Conservation (phyloP, 2,113 vertebrate genomes). For the Kryptolebias marmoratus region DNA sequence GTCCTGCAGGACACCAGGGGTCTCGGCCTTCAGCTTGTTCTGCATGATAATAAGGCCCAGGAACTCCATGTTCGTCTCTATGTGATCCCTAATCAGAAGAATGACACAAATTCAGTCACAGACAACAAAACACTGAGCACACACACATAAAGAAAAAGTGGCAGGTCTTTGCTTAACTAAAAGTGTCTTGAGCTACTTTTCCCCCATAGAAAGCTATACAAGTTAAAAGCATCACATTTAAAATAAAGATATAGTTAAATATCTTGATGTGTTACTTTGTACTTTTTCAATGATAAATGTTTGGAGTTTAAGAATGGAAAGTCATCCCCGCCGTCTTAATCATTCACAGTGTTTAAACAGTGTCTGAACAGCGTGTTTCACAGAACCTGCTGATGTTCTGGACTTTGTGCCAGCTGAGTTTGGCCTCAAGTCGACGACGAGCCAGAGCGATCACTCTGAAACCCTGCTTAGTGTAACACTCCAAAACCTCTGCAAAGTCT, state of each 20-base stretch:
- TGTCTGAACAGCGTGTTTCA: neutral
- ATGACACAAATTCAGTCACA: neutral
- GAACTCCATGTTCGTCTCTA: constrained; percentile 96
- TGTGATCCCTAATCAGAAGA: constrained; percentile 83
- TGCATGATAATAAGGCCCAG: constrained; percentile 98
- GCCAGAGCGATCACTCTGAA: constrained; percentile 97
- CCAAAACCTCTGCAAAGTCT: constrained; percentile 89
- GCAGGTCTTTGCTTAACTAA: neutral
- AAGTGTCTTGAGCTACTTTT: no score
- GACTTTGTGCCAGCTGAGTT: constrained; percentile 95
- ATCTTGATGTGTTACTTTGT: no score
- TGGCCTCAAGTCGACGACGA: constrained; percentile 92
- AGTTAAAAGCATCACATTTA: neutral
- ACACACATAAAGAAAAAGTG: no score
- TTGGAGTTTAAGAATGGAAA: no score
- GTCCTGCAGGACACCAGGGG: constrained; percentile 89
- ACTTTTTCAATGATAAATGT: no score
- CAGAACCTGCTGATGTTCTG: constrained; percentile 91
- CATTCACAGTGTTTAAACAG: neutral
- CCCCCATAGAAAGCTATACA: no score
- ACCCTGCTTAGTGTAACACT: constrained; percentile 94
- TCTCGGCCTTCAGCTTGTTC: constrained; percentile 96
- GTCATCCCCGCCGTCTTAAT: neutral
- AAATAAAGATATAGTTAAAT: neutral
- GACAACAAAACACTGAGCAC: neutral